Evolutionary conservation across 2,888 invertebrate species (phyloP).

Genomic region (Scaptomyza cyrtandrae): DNA sequence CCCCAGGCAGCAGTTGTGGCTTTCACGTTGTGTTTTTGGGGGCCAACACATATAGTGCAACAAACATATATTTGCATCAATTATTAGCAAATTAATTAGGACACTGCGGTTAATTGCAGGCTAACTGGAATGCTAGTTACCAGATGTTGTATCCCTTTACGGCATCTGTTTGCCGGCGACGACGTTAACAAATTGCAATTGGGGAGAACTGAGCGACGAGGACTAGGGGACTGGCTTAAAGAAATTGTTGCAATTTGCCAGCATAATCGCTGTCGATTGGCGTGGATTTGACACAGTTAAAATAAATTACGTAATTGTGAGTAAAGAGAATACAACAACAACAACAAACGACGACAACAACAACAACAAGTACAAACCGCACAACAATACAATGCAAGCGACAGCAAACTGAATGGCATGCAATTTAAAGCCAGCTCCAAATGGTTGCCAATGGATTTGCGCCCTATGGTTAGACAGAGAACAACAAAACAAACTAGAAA

Average conservation of each 20-base stretch:
- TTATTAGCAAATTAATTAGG: slow-evolving; percentile 81
- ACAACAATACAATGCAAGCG: slow-evolving; percentile 64
- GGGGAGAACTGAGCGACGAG: slow-evolving; percentile 22
- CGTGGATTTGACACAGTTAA: slow-evolving; percentile 81
- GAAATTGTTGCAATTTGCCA: slow-evolving; percentile 78
- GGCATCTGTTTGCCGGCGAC: slow-evolving; percentile 42
- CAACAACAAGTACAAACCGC: slow-evolving; percentile 31
- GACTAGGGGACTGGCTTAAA: slow-evolving; percentile 24
- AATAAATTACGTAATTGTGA: slow-evolving; percentile 81
- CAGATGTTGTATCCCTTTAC: slow-evolving; percentile 19
- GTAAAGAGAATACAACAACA: slow-evolving; percentile 36
- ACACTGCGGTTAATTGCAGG: slow-evolving; percentile 79
- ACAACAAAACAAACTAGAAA: not conserved
- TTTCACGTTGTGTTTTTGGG: slow-evolving; percentile 39
- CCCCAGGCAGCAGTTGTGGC: slow-evolving; percentile 61
- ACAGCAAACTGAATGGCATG: slow-evolving; percentile 65
- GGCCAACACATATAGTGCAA: no score
- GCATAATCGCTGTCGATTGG: slow-evolving; percentile 78
- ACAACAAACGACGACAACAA: slow-evolving; percentile 23
- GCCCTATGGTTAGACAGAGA: slow-evolving; percentile 33
- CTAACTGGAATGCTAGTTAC: slow-evolving; percentile 57
- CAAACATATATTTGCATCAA: slow-evolving; percentile 75
- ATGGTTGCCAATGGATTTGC: slow-evolving; percentile 42
- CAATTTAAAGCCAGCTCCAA: slow-evolving; percentile 65
- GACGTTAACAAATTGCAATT: slow-evolving; percentile 75